phyloP scores from a whole-genome alignment of 2,888 invertebrate species.

The Synergus japonicus region DNA sequence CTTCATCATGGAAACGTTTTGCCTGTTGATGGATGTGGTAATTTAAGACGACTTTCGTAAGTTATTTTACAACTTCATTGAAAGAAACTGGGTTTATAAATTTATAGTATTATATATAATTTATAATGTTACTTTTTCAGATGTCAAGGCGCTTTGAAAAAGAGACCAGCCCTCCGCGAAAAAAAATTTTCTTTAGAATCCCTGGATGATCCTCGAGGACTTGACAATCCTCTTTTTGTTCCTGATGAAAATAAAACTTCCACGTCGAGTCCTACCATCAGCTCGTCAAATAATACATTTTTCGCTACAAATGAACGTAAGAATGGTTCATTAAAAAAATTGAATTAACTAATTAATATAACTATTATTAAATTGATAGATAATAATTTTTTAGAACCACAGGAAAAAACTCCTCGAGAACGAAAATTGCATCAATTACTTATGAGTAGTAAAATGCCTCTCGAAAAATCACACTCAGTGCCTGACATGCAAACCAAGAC shows the following conservation, averaged over 20 bases:
- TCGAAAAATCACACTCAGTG: constrained; percentile 90
- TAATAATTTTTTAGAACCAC: constrained; percentile 40
- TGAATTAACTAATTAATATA: background rate
- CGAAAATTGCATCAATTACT: constrained; percentile 79
- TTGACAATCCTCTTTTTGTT: constrained; percentile 68
- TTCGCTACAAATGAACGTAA: constrained; percentile 54
- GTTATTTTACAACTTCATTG: constrained; percentile 38
- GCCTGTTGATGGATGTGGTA: constrained; percentile 72
- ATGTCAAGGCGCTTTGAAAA: constrained; percentile 39
- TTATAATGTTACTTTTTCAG: constrained; percentile 16
- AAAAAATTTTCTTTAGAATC: constrained; percentile 65
- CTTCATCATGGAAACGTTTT: constrained; percentile 84
- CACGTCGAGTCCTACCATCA: constrained; percentile 58
- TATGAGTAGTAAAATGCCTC: constrained; percentile 80
- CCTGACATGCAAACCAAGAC: constrained; percentile 88
- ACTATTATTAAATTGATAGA: background rate
- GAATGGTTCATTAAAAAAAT: constrained; percentile 19
- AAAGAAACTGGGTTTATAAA: constrained; percentile 28
- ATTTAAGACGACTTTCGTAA: constrained; percentile 52
- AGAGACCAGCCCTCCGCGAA: constrained; percentile 44
- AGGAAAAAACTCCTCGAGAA: constrained; percentile 76
- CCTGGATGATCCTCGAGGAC: constrained; percentile 69
- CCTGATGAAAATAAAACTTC: constrained; percentile 61
- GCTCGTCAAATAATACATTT: constrained; percentile 54
- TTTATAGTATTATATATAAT: too few relatives aligned